Conservation (phyloP, 2,113 vertebrate genomes). For the Mus musculus region DNA sequence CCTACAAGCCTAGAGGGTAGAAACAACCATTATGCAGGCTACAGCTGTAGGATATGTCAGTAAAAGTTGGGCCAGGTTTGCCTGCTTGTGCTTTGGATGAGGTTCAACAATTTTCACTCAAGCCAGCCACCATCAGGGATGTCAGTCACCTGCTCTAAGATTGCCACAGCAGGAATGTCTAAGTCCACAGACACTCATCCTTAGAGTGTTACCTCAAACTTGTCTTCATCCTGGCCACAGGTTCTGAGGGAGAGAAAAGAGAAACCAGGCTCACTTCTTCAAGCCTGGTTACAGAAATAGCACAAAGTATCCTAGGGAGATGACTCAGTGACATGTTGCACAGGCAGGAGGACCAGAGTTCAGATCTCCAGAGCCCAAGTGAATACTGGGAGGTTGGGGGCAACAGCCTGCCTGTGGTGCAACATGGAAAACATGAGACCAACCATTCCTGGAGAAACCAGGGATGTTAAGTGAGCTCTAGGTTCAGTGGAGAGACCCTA, state of each 20-base stretch:
- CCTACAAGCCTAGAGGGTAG: background rate
- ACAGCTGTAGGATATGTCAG: background rate
- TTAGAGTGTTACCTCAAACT: background rate
- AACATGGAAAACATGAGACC: background rate
- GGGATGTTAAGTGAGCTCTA: background rate
- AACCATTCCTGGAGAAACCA: background rate
- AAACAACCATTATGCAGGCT: background rate
- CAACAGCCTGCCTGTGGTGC: background rate
- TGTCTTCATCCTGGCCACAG: background rate
- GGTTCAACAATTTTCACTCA: background rate
- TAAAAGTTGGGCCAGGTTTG: too few relatives aligned
- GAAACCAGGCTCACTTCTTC: background rate
- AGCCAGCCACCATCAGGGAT: accelerated
- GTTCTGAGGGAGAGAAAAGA: background rate
- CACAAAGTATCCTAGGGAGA: too few relatives aligned
- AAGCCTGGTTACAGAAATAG: background rate
- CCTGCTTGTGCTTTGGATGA: background rate
- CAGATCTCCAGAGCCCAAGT: background rate
- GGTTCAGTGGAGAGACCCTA: background rate
- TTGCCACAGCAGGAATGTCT: background rate
- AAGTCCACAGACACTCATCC: background rate
- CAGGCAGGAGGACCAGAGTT: background rate
- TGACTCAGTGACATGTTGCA: background rate
- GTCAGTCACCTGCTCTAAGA: background rate
- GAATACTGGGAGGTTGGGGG: too few relatives aligned